Evolutionary conservation across 2,888 invertebrate genomes (phyloP), one percentile per base, ranked within the genome.

Genomic region (Spicauda simplicius): DNA sequence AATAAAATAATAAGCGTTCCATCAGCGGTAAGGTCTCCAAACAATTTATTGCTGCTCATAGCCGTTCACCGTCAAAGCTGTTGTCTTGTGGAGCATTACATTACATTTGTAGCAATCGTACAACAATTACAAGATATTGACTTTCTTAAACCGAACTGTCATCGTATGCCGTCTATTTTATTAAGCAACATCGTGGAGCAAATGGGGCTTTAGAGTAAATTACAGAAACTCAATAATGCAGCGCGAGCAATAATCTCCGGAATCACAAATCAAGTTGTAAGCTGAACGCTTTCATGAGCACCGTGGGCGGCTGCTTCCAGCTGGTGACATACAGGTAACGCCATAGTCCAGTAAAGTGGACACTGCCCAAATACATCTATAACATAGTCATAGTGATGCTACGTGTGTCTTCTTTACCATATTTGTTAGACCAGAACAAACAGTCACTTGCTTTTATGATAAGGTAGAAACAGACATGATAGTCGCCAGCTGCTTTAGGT

Each of bases 211-310:
- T 78, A 80, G 84, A 84, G 78, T 81, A 85, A 88, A 88, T 88
- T 85, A 88, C 84, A 81, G 80, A 80, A 83, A 83, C 80, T 76
- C 79, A 79, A 84, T 88, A 87, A 85, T 85, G 77, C 84, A 79
- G 78, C 83, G 80, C 80, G 79, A 79, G 86, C 82, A 87, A 87
- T 91, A 90, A 89, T 88, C 85, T 91, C 86, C 78, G 85, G 83
- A 87, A 91, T 89, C 87, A 92, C 92, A 92, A 92, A 92, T 92
- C 91, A 92, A 89, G 86, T 85, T 85, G 87, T 87, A 85, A 88
- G 87, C 84, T 80, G 84, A 84, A 85, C 80, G 86, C 85, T 90
- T 91, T 91, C 89, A 90, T 86, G 88, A 88, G 77, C 79, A 79
- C 80, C 81, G 91, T 91, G 90, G 92, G 92, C 88, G 90, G 77